Percentiles rank a stretch among this genome's conserved stretches.
phyloP scores from a whole-genome alignment of 2,888 invertebrate species.

The Boloria euphrosyne region DNA sequence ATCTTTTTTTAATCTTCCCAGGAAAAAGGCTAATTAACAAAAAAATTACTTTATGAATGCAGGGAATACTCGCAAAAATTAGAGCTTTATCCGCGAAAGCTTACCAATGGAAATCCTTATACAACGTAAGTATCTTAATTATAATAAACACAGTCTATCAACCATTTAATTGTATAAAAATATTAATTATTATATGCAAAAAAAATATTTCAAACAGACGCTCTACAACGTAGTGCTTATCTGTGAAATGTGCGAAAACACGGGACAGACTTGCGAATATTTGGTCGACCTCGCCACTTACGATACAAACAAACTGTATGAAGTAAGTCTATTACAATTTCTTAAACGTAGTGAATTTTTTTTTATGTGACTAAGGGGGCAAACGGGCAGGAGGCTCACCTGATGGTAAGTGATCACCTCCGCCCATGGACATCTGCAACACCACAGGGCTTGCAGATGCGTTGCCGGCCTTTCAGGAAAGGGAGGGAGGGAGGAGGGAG shows the following conservation, averaged over 20 bases:
- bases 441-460: no score
- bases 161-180: no score
- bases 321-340: conserved; percentile 51
- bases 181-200: background rate
- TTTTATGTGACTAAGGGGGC: no score
- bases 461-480: no score
- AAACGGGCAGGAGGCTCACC: no score
- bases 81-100: conserved; percentile 83
- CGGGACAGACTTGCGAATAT: conserved; percentile 72
- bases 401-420: no score
- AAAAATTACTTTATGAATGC: conserved; percentile 20
- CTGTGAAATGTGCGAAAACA: conserved; percentile 84
- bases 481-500: no score
- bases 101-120: conserved; percentile 86
- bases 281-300: conserved; percentile 74
- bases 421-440: no score
- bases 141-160: no score
- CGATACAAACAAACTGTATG: conserved; percentile 79
- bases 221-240: conserved; percentile 86
- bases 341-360: no score
- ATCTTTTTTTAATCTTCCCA: no score
- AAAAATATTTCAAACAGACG: conserved; percentile 71
- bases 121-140: conserved; percentile 79
- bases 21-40: no score
- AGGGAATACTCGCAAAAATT: conserved; percentile 85